These are phyloP conservation scores for Natator depressus DNA, from an alignment of 2,113 vertebrate species.

Conservation along the genomic window DNA sequence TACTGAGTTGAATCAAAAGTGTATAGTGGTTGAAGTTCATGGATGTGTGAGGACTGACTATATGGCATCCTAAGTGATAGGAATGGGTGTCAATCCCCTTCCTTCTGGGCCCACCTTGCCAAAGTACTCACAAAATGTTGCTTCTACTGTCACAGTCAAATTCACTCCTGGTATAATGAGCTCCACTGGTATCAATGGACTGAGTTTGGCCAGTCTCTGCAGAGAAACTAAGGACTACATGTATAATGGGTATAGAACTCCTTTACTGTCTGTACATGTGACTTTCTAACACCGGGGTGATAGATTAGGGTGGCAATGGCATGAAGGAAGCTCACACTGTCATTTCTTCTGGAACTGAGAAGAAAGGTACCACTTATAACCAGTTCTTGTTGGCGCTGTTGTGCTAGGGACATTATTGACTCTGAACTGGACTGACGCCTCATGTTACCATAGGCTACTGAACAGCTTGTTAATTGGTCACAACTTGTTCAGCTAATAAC, in stretches of 20 bases:
- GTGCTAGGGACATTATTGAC: background rate
- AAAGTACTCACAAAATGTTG: background rate
- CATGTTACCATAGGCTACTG: background rate
- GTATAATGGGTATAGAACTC: background rate
- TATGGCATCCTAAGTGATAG: background rate
- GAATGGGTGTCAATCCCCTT: background rate
- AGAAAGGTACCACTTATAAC: background rate
- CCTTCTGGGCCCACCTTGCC: background rate
- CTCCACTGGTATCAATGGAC: background rate
- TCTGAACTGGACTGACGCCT: background rate
- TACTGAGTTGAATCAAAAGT: fast-evolving
- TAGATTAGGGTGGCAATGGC: too few species aligned
- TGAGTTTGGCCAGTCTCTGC: background rate
- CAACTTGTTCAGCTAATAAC: background rate
- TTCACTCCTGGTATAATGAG: background rate
- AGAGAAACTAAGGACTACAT: background rate
- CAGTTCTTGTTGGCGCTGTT: background rate
- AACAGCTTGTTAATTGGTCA: background rate
- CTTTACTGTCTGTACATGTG: too few species aligned
- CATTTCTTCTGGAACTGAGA: background rate
- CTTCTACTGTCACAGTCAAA: background rate
- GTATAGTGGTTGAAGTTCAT: background rate
- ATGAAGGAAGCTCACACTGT: too few species aligned
- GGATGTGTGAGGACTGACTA: background rate
- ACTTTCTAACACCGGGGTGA: too few species aligned